Base-by-base conservation (phyloP, 2,113 vertebrate genomes). In the Sigmodon hispidus region DNA sequence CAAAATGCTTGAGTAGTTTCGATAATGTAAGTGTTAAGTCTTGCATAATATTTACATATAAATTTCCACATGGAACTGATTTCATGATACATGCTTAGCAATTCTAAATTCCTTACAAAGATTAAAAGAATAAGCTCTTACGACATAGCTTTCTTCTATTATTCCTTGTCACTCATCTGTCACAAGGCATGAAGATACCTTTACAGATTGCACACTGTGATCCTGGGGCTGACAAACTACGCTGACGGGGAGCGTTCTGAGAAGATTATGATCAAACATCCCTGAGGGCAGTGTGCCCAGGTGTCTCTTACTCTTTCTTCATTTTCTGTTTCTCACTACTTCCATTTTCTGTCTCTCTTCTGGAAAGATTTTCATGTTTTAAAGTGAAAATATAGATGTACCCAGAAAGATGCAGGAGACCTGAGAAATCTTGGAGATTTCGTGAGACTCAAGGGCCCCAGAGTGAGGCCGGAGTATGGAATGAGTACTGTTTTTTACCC, bases 1-100 rank as follows among this genome's bases (percentile, higher is more conserved):
- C 50, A 95, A 40, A 95, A 89, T 83, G 29, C 72, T 43, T 93
- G 87, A 57, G 19, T 89, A 65, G 70, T 89, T 94, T 94, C 48
- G 52, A 73, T 91, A 84, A 94, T 90, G 3, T 69, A 90, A 93
- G 3, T 92, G 40, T 85, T 84, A 63, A 94, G 76, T 75, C 29
- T n/a, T 89, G 73, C 16, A 36, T 63, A 83, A 63, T 89, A 52
- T 93, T 94, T 87, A 73, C 87, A 48, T 1, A 72, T 91, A 91
- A 76, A 89, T 9, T 45, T 94, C 87, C 84, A 2, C 81, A 34
- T 87, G 36, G 87, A 76, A 84, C 36, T 48, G 59, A 90, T 90
- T 92, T 93, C 31, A 34, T 88, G 63, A 94, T 65, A 70, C 19
- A 80, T 59, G 31, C 36, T 85, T 83, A 89, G 48, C 61, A 45